Base-by-base conservation (phyloP, 2,888 invertebrate genomes). In the Folsomia candida region DNA sequence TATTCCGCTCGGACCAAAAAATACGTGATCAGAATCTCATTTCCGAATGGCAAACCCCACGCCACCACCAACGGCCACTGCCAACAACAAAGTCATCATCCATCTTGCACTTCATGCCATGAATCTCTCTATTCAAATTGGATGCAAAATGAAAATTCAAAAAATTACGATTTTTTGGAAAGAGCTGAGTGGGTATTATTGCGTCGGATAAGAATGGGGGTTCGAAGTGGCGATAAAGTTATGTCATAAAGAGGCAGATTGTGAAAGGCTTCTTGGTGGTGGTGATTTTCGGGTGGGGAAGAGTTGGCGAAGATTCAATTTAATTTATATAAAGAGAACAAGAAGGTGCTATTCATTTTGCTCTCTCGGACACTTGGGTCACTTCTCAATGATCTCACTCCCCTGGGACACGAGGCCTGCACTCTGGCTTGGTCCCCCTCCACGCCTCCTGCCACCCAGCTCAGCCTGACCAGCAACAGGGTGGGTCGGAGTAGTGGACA, bases 271-370 rank as follows among this genome's bases (percentile, higher is more conserved):
- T 76, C 72, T 74, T 74, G 76, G 72, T 70, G n/a, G n/a, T n/a
- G n/a, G n/a, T n/a, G n/a, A n/a, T n/a, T n/a, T n/a, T n/a, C n/a
- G n/a, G n/a, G n/a, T n/a, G n/a, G n/a, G n/a, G n/a, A n/a, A n/a
- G n/a, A n/a, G n/a, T n/a, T n/a, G n/a, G n/a, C 14, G 67, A 71
- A 72, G 78, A 79, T 78, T 79, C 79, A 79, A 79, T 79, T 79
- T 79, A 77, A 79, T 79, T 78, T 78, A 76, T 78, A 79, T 78
- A 78, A 79, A 76, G 76, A 78, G 76, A 78, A 77, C 75, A 78
- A n/a, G n/a, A n/a, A 78, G 79, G 79, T 79, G 79, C 79, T 77
- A 79, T 79, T 79, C 78, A 79, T 79, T 79, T 79, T 78, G 73
- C 76, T 74, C 67, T 70, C 65, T 67, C 69, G 67, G 69, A 14